Percentiles rank a stretch among this genome's conserved stretches.
phyloP scores from a whole-genome alignment of 2,888 invertebrate genomes.

The Venusia cambrica region DNA sequence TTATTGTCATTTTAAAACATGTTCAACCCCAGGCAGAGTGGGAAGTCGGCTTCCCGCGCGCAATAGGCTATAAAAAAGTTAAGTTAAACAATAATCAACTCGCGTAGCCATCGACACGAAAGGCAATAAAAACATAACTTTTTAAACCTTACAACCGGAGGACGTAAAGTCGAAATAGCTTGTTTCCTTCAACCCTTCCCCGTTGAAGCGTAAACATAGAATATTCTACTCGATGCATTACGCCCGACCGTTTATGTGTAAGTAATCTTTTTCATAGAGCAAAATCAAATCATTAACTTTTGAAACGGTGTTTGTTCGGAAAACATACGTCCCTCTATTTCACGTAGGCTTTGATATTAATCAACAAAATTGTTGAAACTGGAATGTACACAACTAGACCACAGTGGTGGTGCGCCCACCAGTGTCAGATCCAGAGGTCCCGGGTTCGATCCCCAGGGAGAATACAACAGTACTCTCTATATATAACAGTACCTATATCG shows the following conservation, averaged over 20 bases:
- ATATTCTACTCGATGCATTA: conserved; percentile 37
- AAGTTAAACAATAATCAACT: conserved; percentile 68
- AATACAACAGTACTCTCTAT: too few species aligned
- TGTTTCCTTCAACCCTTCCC: conserved; percentile 32
- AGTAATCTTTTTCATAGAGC: conserved; percentile 21
- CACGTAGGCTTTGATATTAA: too few species aligned
- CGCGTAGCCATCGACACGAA: conserved; percentile 7
- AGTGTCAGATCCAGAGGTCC: too few species aligned
- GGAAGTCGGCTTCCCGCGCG: conserved; percentile 34
- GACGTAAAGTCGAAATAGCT: conserved; percentile 19
- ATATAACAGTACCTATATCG: too few species aligned
- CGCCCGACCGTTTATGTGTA: conserved; percentile 34
- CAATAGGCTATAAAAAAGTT: conserved; percentile 60
- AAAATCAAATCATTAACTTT: conserved; percentile 19
- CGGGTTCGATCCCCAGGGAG: too few species aligned
- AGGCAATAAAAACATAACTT: conserved; percentile 11
- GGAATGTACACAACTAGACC: too few species aligned
- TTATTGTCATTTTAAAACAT: conserved; percentile 25
- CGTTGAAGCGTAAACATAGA: conserved; percentile 41
- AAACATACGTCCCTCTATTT: conserved; percentile 14
- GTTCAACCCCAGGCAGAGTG: conserved; percentile 33
- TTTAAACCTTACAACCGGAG: conserved; percentile 18
- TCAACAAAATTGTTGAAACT: too few species aligned
- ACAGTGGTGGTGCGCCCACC: too few species aligned
- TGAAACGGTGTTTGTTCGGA: conserved; percentile 20